Evolutionary conservation across 1,140 invertebrate species (phyloP).

Genomic region (Homarus americanus): DNA sequence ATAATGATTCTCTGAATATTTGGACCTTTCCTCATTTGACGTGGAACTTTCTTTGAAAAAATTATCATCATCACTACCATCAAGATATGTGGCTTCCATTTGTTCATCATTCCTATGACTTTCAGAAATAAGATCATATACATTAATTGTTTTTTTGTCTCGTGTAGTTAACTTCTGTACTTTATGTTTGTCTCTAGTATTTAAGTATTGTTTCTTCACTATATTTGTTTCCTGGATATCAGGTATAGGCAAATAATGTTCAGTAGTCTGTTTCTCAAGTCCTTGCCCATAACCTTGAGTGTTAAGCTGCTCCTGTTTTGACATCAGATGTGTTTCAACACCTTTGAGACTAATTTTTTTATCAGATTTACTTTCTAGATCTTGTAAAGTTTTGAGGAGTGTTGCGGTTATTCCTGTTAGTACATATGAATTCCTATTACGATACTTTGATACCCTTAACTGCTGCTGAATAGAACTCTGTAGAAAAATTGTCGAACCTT

Average conservation of each 20-base stretch:
- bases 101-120: neutral
- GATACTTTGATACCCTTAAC: no score
- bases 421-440: no score
- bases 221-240: neutral
- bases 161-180: neutral
- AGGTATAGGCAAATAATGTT: neutral
- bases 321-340: neutral
- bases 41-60: neutral
- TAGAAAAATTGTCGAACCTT: no score
- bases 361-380: neutral
- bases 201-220: neutral
- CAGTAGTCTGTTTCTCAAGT: neutral
- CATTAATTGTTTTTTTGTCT: neutral
- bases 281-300: neutral
- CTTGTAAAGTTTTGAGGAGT: neutral
- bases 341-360: neutral
- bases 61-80: neutral
- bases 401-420: neutral
- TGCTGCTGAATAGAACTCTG: no score
- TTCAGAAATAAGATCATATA: neutral
- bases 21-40: neutral
- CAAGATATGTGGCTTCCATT: neutral
- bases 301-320: neutral
- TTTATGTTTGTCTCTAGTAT: neutral
- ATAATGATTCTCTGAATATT: neutral